Evolutionary conservation across 2,113 vertebrate genomes (phyloP), one percentile per base, ranked within the genome.

Genomic region (Potamarius usumacintae): DNA sequence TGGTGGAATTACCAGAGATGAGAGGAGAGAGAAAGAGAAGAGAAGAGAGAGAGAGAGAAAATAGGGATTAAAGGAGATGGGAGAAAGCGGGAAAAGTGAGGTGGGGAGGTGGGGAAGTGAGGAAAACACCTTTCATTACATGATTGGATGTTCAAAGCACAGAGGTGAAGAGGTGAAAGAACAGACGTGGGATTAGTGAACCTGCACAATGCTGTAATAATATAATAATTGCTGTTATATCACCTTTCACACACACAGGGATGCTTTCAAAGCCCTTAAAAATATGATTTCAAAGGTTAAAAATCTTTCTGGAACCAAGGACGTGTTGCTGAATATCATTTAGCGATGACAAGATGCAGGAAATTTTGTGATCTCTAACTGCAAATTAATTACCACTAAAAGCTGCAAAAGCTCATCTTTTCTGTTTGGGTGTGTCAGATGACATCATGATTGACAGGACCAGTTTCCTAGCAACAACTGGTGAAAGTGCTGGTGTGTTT

Each of bases 1-100:
- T 91, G 88, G 90, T 92, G 91, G 93, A 93, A 93, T 92, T 85
- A 92, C 82, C 85, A 91, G 92, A 92, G 76, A 71, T 84, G 69
- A 88, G 34, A 71, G 79, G 63, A 81, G 48, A 48, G n/a, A 34
- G 42, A 18, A 48, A 72, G 52, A 11, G 10, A 10, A 10, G 30
- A n/a, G n/a, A 53, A 10, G 52, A 53, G 52, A 63, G 65, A 86
- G 88, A 71, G 69, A 82, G 63, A n/a, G 11, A 60, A 67, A n/a
- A 34, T 67, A 27, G 50, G 25, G 55, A 83, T 83, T 67, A 83
- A 79, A 87, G 55, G 72, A 72, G 71, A 65, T 25, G 34, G 22
- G 48, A 53, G 20, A 34, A 58, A 67, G 62, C 79, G 84, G 62
- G 63, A 78, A 76, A 17, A 76, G 25, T 42, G 42, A 42, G 42